Evolutionary conservation across 1,140 invertebrate genomes (phyloP).

Genomic region (Hydropsyche tenuis): DNA sequence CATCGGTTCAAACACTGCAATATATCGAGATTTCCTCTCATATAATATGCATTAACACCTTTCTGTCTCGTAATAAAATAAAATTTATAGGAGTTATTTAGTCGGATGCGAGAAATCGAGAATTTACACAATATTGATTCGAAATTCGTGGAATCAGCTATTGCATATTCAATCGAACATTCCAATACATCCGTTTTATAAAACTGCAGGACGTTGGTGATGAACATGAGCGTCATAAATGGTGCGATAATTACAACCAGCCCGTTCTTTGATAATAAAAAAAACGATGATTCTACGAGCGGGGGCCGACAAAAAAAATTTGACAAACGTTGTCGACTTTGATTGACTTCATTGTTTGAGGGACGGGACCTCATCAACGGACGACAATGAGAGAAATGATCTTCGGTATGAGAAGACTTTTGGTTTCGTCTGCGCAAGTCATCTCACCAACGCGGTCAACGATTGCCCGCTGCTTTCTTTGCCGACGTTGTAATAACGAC

Average conservation of each 20-base stretch:
- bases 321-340: conserved; percentile 18
- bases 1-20: not conserved
- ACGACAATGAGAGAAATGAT: conserved; percentile 21
- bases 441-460: not conserved
- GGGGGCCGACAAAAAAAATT: not conserved
- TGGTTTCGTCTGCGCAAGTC: conserved; percentile 25
- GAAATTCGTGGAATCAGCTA: no score
- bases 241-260: not conserved
- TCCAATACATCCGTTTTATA: not conserved
- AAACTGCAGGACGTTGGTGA: conserved; percentile 3
- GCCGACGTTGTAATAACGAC: not conserved
- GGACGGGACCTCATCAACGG: conserved; percentile 19
- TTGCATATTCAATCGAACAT: no score
- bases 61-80: not conserved
- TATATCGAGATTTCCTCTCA: conserved; percentile 11
- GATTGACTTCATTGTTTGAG: conserved; percentile 34
- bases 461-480: conserved; percentile 21
- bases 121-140: not conserved
- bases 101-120: not conserved
- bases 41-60: conserved; percentile 24
- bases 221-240: conserved; percentile 3
- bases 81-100: conserved; percentile 1
- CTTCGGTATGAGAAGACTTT: conserved; percentile 17
- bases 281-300: not conserved
- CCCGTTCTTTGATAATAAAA: no score